Evolutionary conservation across 2,888 invertebrate genomes (phyloP).

Genomic region (Cremastinae sp.): DNA sequence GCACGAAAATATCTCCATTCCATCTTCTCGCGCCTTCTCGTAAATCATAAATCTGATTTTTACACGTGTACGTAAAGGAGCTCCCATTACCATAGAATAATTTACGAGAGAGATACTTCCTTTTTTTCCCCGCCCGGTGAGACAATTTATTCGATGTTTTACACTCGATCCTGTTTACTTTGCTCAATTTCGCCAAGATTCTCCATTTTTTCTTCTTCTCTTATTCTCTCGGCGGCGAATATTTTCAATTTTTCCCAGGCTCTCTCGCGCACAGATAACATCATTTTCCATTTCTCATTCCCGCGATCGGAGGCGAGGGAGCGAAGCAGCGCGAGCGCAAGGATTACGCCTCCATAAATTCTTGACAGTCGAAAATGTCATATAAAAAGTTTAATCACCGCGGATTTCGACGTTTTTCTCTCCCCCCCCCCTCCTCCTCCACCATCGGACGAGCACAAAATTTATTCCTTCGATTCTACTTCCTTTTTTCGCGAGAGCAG

Average conservation of each 20-base stretch:
- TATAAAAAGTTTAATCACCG: slow-evolving; percentile 6
- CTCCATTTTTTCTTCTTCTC: slow-evolving; percentile 9
- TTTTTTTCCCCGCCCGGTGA: not conserved
- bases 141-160: slow-evolving; percentile 31
- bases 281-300: not conserved
- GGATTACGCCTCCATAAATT: not conserved
- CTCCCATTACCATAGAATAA: slow-evolving; percentile 40
- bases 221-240: slow-evolving; percentile 12
- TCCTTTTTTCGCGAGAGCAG: not conserved
- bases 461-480: slow-evolving; percentile 29
- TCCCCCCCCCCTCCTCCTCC: not conserved
- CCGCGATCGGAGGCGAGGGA: not conserved
- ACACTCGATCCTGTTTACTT: slow-evolving; percentile 37
- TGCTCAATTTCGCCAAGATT: slow-evolving; percentile 26
- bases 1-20: slow-evolving; percentile 36
- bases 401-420: not conserved
- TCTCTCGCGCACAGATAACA: not conserved
- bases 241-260: slow-evolving; percentile 5
- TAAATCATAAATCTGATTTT: slow-evolving; percentile 36
- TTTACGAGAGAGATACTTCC: slow-evolving; percentile 11
- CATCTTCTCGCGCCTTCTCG: slow-evolving; percentile 15
- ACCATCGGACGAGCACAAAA: not conserved
- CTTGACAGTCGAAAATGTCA: no score
- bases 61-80: slow-evolving; percentile 14
- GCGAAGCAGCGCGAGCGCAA: not conserved